A percentile compares a stretch with the other conserved stretches of the same genome.
Evolutionary conservation across 2,797 vertebrate genomes (phyloP).

Genomic region (Pantherophis alleghaniensis): DNA sequence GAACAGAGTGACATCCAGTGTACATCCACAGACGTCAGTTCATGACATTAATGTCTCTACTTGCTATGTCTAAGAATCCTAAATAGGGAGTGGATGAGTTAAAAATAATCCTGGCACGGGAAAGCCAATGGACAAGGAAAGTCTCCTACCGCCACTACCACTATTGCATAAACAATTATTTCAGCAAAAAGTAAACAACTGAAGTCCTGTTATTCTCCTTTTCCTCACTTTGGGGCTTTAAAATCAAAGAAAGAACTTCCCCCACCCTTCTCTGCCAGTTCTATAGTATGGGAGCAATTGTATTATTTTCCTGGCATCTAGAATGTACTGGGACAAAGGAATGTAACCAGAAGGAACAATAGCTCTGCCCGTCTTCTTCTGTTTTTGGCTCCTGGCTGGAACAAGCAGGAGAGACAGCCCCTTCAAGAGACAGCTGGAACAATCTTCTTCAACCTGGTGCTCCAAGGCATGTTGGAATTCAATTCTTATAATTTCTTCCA

Average conservation of each 20-base stretch:
- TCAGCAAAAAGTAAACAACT: conserved; percentile 13
- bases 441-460: not conserved
- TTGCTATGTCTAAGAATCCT: conserved; percentile 4
- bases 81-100: not conserved
- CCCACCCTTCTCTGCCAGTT: not conserved
- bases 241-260: not conserved
- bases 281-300: conserved; percentile 11
- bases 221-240: not conserved
- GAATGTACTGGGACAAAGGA: not conserved
- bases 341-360: not conserved
- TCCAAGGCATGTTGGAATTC: not conserved
- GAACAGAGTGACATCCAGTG: not conserved
- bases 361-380: not conserved
- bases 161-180: conserved; percentile 22
- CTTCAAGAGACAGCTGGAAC: not conserved
- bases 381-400: not conserved
- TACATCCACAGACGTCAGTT: not conserved
- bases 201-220: not conserved
- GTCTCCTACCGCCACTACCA: not conserved
- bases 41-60: not conserved
- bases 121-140: not conserved
- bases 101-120: not conserved
- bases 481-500: not conserved
- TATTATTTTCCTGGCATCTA: not conserved
- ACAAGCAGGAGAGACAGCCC: not conserved